phyloP scores from a whole-genome alignment of 2,113 vertebrate species.

The Sciurus niger region DNA sequence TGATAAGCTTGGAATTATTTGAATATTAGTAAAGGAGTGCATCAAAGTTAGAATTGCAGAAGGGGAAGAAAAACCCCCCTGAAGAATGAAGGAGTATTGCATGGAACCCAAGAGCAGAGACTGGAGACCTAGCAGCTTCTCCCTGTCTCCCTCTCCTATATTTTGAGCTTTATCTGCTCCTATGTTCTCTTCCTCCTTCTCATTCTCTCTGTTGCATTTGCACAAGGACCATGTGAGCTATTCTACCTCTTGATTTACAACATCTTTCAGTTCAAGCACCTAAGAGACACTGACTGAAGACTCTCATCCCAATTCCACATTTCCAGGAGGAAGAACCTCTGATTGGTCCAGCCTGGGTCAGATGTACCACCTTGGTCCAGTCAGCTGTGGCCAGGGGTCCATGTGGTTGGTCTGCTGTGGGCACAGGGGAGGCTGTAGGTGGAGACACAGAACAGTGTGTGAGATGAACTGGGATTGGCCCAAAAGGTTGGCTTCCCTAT shows the following conservation, averaged over 20 bases:
- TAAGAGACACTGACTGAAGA: background rate
- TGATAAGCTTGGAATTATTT: background rate
- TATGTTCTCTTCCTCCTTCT: background rate
- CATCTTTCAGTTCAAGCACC: background rate
- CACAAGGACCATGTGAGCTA: background rate
- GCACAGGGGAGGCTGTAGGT: too few relatives aligned
- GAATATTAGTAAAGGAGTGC: background rate
- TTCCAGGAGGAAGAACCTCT: conserved; percentile 25
- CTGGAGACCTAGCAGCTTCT: background rate
- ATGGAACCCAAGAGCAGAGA: background rate
- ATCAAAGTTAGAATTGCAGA: background rate
- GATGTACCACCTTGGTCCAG: background rate
- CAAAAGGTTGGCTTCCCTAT: background rate
- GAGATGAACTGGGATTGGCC: background rate
- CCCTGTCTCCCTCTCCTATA: background rate
- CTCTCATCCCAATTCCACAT: background rate
- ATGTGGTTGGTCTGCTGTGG: background rate
- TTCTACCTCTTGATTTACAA: background rate
- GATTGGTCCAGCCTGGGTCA: background rate
- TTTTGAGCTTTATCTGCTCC: background rate
- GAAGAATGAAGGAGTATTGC: background rate
- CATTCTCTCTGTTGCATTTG: background rate
- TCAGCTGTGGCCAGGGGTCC: background rate
- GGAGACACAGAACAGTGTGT: background rate
- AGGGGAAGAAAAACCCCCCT: background rate